These are phyloP conservation scores for Cyclina sinensis DNA, from an alignment of 1,140 invertebrate genomes.

Conservation along the genomic window DNA sequence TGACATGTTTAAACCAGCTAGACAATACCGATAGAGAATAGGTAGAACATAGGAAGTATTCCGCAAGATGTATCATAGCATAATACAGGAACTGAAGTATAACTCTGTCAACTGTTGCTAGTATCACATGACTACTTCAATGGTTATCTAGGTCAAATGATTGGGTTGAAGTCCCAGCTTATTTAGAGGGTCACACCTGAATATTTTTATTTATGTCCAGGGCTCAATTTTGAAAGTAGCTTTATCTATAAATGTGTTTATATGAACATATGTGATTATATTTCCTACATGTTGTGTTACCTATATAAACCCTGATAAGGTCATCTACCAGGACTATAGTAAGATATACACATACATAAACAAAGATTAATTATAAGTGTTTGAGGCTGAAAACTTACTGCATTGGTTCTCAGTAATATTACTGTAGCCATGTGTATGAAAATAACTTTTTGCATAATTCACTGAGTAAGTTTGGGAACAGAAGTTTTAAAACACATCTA, in stretches of 20 bases:
- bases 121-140: constrained; percentile 53
- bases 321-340: neutral
- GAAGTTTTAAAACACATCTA: too few species aligned
- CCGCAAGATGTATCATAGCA: constrained; percentile 15
- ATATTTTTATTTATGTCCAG: constrained; percentile 29
- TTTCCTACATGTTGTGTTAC: neutral
- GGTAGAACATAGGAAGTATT: constrained; percentile 57
- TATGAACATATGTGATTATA: neutral
- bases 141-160: constrained; percentile 52
- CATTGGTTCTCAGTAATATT: too few species aligned
- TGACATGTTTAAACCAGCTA: constrained; percentile 57
- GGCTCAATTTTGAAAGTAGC: neutral
- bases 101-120: constrained; percentile 44
- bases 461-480: too few species aligned
- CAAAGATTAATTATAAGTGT: constrained; percentile 12
- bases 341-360: constrained; percentile 1
- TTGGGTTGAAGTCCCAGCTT: constrained; percentile 8
- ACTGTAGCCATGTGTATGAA: too few species aligned
- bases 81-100: constrained; percentile 56
- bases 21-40: constrained; percentile 32
- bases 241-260: constrained; percentile 18
- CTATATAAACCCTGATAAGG: neutral
- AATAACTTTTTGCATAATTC: too few species aligned
- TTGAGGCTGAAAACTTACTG: too few species aligned
- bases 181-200: constrained; percentile 2